A percentile compares a stretch with the other conserved stretches of the same genome.
Conservation (phyloP, 2,888 invertebrate genomes). For the Tenthredo distinguenda region DNA sequence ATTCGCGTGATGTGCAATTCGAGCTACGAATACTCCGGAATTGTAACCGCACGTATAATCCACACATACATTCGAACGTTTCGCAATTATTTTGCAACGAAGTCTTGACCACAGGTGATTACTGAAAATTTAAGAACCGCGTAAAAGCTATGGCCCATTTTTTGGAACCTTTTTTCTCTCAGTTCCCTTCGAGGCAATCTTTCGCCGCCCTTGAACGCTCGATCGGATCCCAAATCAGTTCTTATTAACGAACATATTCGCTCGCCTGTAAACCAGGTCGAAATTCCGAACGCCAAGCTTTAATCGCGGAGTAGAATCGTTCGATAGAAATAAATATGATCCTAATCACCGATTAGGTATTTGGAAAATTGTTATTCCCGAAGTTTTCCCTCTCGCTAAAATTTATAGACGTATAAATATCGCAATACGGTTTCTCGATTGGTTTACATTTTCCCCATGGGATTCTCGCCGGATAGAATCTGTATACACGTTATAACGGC, state of each 20-base stretch:
- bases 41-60: not conserved
- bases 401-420: too few relatives aligned
- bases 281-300: not conserved
- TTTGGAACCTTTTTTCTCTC: not conserved
- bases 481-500: not conserved
- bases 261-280: not conserved
- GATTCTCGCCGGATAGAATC: not conserved
- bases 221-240: not conserved
- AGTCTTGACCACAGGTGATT: not conserved
- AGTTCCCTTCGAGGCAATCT: not conserved
- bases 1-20: not conserved
- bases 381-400: too few relatives aligned
- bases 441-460: not conserved
- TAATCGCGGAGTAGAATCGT: not conserved
- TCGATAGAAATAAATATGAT: too few relatives aligned
- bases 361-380: too few relatives aligned
- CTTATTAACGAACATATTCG: not conserved
- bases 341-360: too few relatives aligned
- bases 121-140: not conserved
- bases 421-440: too few relatives aligned
- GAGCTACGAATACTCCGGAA: not conserved
- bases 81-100: not conserved
- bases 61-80: not conserved
- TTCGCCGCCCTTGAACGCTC: conserved; percentile 36
- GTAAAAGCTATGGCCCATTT: not conserved